Base-by-base conservation (phyloP, 1,140 invertebrate species). In the Sycobia sp. region DNA sequence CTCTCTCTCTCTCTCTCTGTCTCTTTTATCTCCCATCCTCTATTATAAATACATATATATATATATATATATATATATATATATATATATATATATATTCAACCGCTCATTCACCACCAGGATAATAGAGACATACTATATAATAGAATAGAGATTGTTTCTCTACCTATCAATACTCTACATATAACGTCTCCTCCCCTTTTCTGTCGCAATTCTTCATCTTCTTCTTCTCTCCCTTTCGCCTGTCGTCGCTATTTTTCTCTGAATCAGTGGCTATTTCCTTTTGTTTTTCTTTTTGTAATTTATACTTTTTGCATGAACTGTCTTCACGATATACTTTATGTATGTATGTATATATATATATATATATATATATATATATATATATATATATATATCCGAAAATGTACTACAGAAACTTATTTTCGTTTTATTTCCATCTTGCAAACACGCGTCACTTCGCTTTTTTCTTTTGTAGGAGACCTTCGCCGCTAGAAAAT, bases 111-210 rank as follows among this genome's bases (percentile, higher is more conserved):
- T 11, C 16, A 7, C 20, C n/a, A 8, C 25, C 66, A 79, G 75
- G n/a, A 79, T 80, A 81, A 79, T 80, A 79, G 77, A 80, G 76
- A 77, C 74, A 41, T 72, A n/a, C n/a, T n/a, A 44, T 70, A 77
- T 77, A 80, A 79, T 81, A 71, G 74, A 80, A 78, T 80, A 73
- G 75, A 79, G 80, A 81, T 80, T 81, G 76, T 80, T 80, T 79
- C 73, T 80, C 73, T 81, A 80, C 80, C 77, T 80, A 78, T 79
- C 73, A 77, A 77, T 81, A 71, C 72, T 73, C 75, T 71, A 69
- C 71, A 72, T 8, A 27, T n/a, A n/a, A n/a, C n/a, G n/a, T n/a
- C n/a, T n/a, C n/a, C n/a, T n/a, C n/a, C n/a, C n/a, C n/a, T n/a
- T n/a, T n/a, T n/a, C n/a, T n/a, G n/a, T n/a, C n/a, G n/a, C n/a